Evolutionary conservation across 1,140 invertebrate species (phyloP), one percentile per base, ranked within the genome.

Genomic region (Mylabris phalerata): DNA sequence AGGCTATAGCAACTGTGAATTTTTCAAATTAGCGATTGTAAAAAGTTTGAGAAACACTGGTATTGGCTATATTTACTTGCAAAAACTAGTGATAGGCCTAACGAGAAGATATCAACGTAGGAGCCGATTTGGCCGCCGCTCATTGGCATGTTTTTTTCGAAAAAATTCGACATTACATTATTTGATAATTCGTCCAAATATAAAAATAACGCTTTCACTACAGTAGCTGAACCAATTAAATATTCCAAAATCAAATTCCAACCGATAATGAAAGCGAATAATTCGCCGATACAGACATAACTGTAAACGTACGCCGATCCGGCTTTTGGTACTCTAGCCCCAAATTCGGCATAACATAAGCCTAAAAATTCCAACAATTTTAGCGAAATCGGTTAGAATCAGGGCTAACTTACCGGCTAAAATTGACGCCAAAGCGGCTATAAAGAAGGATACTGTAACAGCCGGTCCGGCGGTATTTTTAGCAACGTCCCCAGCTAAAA

Each of bases 171-270:
- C 72, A 90, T 88, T 1, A 73, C 73, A 32, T 84, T 75, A 62
- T 80, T 77, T n/a, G 82, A 75, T 4, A 91, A 68, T 1, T 80
- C 76, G 67, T 91, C 87, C 9, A 90, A 73, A 65, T 90, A 89
- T 9, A 79, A 82, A 70, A 86, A 88, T 66, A 88, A 82, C 0
- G 84, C 88, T 61, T 84, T 78, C 0, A 86, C 87, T 13, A 90
- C 86, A 59, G 87, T 87, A 3, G 88, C 88, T 2, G 84, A 82
- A 39, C 80, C 92, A 62, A 95, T 93, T 1, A 92, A 83, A 78
- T 95, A 95, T 74, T 95, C 92, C 45, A 95, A 74, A 58, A 95
- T 89, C 1, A 94, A 79, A 75, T 93, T 95, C 92, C 92, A 95
- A 19, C 92, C 91, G 68, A 84, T 89, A 58, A 82, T 81, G 77